Conservation (phyloP, 2,888 invertebrate species). For the Cryptus armator region DNA sequence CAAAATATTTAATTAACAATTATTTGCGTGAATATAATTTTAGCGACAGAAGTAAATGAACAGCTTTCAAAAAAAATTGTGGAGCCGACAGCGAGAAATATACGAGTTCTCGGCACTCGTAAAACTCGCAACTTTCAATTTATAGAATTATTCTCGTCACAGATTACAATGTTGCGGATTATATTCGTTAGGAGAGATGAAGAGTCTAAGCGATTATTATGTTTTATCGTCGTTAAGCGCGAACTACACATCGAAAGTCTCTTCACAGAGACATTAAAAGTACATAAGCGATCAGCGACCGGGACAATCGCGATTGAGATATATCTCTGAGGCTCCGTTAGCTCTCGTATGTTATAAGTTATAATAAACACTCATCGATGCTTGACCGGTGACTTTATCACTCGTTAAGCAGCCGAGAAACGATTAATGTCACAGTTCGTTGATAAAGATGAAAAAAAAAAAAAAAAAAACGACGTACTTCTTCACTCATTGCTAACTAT, state of each 20-base stretch:
- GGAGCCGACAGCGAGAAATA: not conserved
- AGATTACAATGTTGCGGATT: not conserved
- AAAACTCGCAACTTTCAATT: not conserved
- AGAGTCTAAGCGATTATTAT: not conserved
- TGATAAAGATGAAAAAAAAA: not conserved
- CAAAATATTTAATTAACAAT: too few relatives aligned
- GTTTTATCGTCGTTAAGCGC: not conserved
- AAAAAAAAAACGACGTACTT: not conserved
- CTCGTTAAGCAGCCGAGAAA: constrained; percentile 13
- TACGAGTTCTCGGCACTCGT: not conserved
- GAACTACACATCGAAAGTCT: not conserved
- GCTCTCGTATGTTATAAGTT: not conserved
- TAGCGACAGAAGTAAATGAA: not conserved
- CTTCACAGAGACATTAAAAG: constrained; percentile 4
- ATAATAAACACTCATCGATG: constrained; percentile 13
- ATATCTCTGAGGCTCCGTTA: not conserved
- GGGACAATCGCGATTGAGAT: not conserved
- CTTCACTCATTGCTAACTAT: not conserved
- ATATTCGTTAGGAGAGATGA: not conserved
- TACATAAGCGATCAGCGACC: not conserved
- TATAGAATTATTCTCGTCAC: not conserved
- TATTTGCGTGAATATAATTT: too few relatives aligned
- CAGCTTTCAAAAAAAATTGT: not conserved
- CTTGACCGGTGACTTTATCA: not conserved
- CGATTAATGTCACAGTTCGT: not conserved